These are phyloP conservation scores for Lamprologus sp. DNA, from an alignment of 2,113 vertebrate species.

Conservation along the genomic window DNA sequence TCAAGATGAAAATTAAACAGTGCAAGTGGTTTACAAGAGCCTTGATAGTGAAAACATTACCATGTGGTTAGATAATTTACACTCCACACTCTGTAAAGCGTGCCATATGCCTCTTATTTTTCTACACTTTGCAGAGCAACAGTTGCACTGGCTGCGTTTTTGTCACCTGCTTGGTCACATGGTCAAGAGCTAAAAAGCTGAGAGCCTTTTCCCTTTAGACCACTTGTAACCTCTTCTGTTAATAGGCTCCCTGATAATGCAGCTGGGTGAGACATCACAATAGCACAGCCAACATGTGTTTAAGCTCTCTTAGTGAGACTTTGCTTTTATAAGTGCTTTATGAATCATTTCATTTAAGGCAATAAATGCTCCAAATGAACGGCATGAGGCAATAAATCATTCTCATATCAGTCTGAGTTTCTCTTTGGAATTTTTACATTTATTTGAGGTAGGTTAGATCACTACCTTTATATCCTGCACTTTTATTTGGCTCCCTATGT, in stretches of 20 bases:
- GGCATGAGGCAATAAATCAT: neutral
- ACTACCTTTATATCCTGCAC: neutral
- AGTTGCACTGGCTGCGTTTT: neutral
- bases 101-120: neutral
- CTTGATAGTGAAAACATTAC: neutral
- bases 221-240: conserved; percentile 1
- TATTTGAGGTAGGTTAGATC: neutral
- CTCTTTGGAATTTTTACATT: neutral
- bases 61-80: neutral
- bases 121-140: neutral
- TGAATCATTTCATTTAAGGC: neutral
- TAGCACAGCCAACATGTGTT: neutral
- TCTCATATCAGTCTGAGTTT: neutral
- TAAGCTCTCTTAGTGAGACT: neutral
- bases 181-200: neutral
- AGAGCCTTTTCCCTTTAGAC: neutral
- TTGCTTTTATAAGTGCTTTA: neutral
- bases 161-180: conserved; percentile 10
- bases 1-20: neutral
- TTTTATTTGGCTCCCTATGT: neutral
- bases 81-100: neutral
- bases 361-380: neutral
- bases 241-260: neutral
- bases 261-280: neutral
- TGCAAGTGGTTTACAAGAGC: neutral